Conservation (phyloP, 1,140 invertebrate genomes). For the Zelostemma sp. region DNA sequence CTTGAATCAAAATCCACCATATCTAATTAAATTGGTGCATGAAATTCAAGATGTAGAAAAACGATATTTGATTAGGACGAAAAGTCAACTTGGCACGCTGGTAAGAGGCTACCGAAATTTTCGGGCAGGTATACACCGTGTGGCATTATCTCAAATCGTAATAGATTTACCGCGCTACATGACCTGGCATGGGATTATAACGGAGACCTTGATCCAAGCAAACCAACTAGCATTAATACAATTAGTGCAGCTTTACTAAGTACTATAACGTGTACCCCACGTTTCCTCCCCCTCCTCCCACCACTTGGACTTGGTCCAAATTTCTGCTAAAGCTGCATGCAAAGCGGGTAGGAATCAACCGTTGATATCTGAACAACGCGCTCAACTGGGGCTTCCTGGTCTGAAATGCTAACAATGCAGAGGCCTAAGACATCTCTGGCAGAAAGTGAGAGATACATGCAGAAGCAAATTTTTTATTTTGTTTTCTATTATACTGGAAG, state of each 20-base stretch:
- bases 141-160: slow-evolving; percentile 43
- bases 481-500: too few species aligned
- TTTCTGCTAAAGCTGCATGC: slow-evolving; percentile 31
- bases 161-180: slow-evolving; percentile 54
- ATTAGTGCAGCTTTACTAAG: slow-evolving; percentile 67
- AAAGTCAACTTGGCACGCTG: too few species aligned
- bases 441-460: too few species aligned
- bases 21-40: too few species aligned
- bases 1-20: too few species aligned
- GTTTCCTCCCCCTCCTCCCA: slow-evolving; percentile 10
- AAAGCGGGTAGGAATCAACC: slow-evolving; percentile 19
- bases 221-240: slow-evolving; percentile 68
- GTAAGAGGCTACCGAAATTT: too few species aligned
- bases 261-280: slow-evolving; percentile 58
- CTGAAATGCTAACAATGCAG: not conserved
- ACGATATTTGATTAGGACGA: too few species aligned
- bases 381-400: not conserved
- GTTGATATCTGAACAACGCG: slow-evolving; percentile 7
- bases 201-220: slow-evolving; percentile 54
- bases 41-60: too few species aligned
- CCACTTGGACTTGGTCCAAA: slow-evolving; percentile 63
- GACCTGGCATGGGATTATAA: slow-evolving; percentile 56
- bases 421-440: not conserved
- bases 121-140: slow-evolving; percentile 9
- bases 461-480: slow-evolving; percentile 10